Evolutionary conservation across 2,888 invertebrate species (phyloP), one percentile per base, ranked within the genome.

Genomic region (Caenorhabditis japonica): DNA sequence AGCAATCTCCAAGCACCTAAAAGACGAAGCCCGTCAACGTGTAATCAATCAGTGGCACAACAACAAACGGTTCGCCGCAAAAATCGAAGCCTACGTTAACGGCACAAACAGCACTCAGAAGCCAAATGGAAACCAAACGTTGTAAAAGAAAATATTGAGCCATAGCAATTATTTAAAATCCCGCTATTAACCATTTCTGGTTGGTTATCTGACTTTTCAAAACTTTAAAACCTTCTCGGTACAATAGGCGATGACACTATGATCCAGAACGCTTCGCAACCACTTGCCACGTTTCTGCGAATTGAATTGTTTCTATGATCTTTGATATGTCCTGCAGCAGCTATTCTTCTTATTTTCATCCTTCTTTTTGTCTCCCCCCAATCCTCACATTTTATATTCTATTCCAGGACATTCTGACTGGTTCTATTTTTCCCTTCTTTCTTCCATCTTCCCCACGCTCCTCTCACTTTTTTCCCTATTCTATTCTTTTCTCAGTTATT

Each of bases 41-140:
- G 75, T 81, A 15, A 74, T 77, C 62, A 81, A 81, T 49, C 64
- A 60, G 53, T 81, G 81, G 81, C 76, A 75, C 51, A 69, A 76
- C 41, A 75, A 76, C 59, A 77, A 74, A 53, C 68, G 74, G 60
- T 76, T 76, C 41, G 62, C 74, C n/a, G 43, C 69, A 12, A 55
- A 66, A 43, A 41, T 66, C 19, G 73, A 73, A 2, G 60, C 72
- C 3, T 72, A 58, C 27, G 64, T 72, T 51, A 70, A 62, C 38
- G 49, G 55, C 58, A n/a, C 39, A 27, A 36, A 36, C 10, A 46
- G 34, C 49, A 30, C 41, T 4, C 19, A 25, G 15, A 53, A 56
- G 23, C 1, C 64, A 15, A 56, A 66, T 21, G 66, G 56, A 43
- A 66, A 56, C 33, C 56, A 56, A 33, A 66, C 66, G 17, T 51